Conservation (phyloP, 2,113 vertebrate species). For the Neopipo cinnamomea region DNA sequence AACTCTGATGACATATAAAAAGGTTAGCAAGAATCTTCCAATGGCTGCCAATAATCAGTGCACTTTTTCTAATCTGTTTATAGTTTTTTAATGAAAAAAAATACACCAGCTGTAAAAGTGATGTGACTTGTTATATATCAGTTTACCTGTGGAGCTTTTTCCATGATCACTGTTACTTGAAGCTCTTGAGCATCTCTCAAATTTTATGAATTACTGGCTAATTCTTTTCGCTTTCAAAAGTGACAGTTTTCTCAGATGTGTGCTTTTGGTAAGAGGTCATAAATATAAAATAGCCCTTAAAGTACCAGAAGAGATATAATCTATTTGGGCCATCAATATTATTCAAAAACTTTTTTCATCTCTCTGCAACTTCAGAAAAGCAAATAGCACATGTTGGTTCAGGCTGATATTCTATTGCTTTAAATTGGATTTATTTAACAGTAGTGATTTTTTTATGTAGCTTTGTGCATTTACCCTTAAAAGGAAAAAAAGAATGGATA, state of each 20-base stretch:
- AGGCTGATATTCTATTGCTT: neutral
- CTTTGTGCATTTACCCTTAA: neutral
- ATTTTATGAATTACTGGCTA: neutral
- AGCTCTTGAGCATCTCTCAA: neutral
- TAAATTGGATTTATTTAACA: neutral
- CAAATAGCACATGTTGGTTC: neutral
- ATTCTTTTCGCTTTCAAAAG: neutral
- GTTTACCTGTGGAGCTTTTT: neutral
- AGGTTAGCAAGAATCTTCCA: neutral
- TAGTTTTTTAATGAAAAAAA: neutral
- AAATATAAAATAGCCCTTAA: conserved; percentile 7
- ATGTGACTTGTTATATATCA: neutral
- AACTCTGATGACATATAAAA: neutral
- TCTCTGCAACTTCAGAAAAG: neutral
- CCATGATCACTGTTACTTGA: neutral
- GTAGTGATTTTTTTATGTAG: neutral
- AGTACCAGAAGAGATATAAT: neutral
- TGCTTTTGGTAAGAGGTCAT: neutral
- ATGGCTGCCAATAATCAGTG: neutral
- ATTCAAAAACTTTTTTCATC: neutral
- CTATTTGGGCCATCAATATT: neutral
- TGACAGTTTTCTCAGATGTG: neutral
- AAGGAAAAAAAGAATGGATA: neutral
- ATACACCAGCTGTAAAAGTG: neutral
- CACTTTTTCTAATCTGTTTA: neutral